phyloP scores from a whole-genome alignment of 1,140 invertebrate species.

The Pectinophora gossypiella region DNA sequence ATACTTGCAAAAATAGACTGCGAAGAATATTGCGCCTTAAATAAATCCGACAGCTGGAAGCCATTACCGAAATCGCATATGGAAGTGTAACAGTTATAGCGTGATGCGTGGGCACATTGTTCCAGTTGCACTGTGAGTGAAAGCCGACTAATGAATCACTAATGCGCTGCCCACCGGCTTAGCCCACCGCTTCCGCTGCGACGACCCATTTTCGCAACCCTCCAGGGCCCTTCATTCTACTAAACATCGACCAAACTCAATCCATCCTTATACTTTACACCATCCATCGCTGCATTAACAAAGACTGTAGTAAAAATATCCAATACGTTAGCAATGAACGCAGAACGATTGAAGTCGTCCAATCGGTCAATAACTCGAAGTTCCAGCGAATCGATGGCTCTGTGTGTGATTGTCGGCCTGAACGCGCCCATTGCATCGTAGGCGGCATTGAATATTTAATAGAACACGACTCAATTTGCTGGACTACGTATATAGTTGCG shows the following conservation, averaged over 20 bases:
- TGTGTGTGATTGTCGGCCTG: background rate
- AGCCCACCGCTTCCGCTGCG: constrained; percentile 15
- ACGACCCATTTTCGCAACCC: constrained; percentile 14
- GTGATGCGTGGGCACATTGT: constrained; percentile 12
- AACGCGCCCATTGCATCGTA: background rate
- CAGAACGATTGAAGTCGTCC: no score
- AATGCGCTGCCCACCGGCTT: constrained; percentile 18
- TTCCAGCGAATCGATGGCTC: background rate
- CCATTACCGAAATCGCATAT: background rate
- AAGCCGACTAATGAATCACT: constrained; percentile 20
- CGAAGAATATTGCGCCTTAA: no score
- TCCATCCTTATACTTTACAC: no score
- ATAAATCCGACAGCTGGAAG: no score
- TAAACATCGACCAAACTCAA: no score
- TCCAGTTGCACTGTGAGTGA: constrained; percentile 10
- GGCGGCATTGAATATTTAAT: background rate
- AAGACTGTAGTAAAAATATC: no score
- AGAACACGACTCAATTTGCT: background rate
- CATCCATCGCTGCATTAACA: no score
- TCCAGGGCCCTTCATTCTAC: background rate
- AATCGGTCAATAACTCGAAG: no score
- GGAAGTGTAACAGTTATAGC: background rate
- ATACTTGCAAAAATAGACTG: no score
- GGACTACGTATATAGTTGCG: no score
- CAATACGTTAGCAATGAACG: no score